Base-by-base conservation (phyloP, 2,888 invertebrate genomes). In the Ophion ellenae region DNA sequence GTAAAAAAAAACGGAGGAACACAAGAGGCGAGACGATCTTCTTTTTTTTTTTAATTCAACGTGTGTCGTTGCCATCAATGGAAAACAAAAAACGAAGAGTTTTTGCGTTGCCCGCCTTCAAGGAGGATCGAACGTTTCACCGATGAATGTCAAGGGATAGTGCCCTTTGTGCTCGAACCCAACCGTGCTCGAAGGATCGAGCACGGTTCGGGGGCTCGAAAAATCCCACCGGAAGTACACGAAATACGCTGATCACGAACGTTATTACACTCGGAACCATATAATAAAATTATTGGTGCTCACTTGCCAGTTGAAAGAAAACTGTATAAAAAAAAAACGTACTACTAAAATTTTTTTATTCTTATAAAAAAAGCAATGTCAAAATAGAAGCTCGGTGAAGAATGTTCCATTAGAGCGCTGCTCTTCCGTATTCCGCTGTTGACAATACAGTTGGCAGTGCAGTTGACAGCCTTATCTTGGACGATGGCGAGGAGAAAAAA, bases 391-490 rank as follows among this genome's bases (percentile, higher is more conserved):
- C 4, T 40, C 40, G n/a, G 10, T 47, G 11, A 14, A 24, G 14
- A 47, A 61, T n/a, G 61, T 47, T 66, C 36, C 14, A 17, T 61
- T 66, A 20, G 57, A 77, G 64, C 36, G 64, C 11, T 20, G 24
- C 24, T 0, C 20, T 11, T 47, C 24, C 53, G 57, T 74, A 57
- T 36, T 36, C 69, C 61, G 11, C 59, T 40, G 14, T 28, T 17
- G 45, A 17, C 7, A 53, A 17, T 5, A 17, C 53, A 53, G 53
- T 53, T 53, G 53, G 17, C 53, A 53, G 53, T 17, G 5, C 53
- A 53, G 53, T 47, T 53, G 53, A 53, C 53, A 53, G 14, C 14
- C 5, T 53, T 14, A 75, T 85, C 70, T 78, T 78, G 32, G 75
- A 70, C 64, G 53, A 85, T 36, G 57, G 53, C 47, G 24, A 24